Base-by-base conservation (phyloP, 2,113 vertebrate genomes). In the Micromys minutus region DNA sequence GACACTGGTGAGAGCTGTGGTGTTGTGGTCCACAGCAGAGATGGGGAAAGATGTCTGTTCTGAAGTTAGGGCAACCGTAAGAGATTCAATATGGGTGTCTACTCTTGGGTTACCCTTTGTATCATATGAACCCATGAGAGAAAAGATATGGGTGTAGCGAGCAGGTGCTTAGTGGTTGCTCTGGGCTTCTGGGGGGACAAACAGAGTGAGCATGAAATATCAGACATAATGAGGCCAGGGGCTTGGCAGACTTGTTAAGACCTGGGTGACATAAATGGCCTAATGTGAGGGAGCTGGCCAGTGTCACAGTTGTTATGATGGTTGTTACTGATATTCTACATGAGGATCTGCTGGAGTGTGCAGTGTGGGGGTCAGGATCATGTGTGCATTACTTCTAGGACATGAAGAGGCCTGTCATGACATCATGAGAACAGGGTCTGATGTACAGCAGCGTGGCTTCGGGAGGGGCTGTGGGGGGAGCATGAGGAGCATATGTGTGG, bases 201-300 rank as follows among this genome's bases (percentile, higher is more conserved):
- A 15, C 50, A 42, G 42, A 83, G 34, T 61, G 19, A 52, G 1
- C n/a, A 12, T 24, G 39, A 34, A 42, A 16, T 52, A 2, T 91
- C 52, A 42, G 36, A 36, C 31, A 72, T 61, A 59, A 39, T 8
- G 26, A 42, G 36, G 8, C 6, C 1, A 7, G n/a, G 59, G 31
- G 57, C 39, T 59, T 67, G 57, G 34, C 52, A 59, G n/a, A 21
- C 22, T 22, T 36, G 13, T 52, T 34, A 36, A 86, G 74, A 65
- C 24, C 34, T 19, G 1, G 12, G 19, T 59, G 3, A 4, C 21
- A 42, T 45, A 34, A 47, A 52, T 9, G 0, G 2, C 9, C 26
- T 3, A 15, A 8, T 13, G n/a, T 39, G 7, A 0, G 5, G 69
- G 39, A 19, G 12, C 34, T 55, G 79, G 17, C 47, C 34, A 34